Evolutionary conservation across 2,113 vertebrate species (phyloP).

Genomic region (Perognathus longimembris): DNA sequence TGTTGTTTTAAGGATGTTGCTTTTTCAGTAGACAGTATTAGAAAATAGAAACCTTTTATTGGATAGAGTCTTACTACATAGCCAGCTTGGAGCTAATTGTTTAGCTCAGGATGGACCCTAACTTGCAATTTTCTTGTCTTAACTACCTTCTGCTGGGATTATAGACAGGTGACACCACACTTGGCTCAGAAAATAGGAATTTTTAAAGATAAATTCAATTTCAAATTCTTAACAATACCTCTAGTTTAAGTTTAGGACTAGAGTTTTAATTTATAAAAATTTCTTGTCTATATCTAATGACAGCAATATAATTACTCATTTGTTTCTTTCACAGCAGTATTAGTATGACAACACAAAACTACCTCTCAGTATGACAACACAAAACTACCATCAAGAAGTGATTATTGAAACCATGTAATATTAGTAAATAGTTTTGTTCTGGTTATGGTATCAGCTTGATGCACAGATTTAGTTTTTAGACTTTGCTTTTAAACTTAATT

Average conservation of each 20-base stretch:
- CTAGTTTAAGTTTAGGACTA: neutral
- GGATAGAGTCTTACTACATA: neutral
- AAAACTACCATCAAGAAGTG: neutral
- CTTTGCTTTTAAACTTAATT: neutral
- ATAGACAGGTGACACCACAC: too few relatives aligned
- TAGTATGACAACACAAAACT: too few relatives aligned
- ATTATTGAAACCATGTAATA: neutral
- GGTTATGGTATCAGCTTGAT: neutral
- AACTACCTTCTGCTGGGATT: too few relatives aligned
- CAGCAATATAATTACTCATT: neutral
- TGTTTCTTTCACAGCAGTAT: neutral
- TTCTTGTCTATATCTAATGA: neutral
- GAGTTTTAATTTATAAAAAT: neutral
- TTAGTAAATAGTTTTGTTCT: neutral
- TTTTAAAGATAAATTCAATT: neutral
- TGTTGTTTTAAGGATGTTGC: neutral
- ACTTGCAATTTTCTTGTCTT: too few relatives aligned
- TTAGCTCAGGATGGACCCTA: too few relatives aligned
- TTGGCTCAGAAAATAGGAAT: neutral
- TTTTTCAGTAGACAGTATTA: neutral
- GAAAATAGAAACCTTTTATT: neutral
- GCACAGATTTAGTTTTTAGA: conserved; percentile 29
- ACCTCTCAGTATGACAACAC: neutral
- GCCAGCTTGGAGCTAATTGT: neutral
- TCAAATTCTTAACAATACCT: neutral